Evolutionary conservation across 1,140 invertebrate species (phyloP), one percentile per base, ranked within the genome.

Genomic region (Pogonus chalceus): DNA sequence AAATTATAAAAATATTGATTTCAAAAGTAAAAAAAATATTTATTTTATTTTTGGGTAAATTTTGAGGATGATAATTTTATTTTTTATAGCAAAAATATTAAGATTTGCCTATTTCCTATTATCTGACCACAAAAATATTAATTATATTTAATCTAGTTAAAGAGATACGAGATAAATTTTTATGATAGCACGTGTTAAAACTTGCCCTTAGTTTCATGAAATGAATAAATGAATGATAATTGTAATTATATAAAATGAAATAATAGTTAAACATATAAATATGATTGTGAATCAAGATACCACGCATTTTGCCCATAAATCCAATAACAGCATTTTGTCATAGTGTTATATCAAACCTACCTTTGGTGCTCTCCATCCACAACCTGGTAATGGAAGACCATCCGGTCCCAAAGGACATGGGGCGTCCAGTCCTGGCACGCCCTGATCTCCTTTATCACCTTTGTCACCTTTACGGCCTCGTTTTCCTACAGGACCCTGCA

Each of bases 381-480:
- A 98, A 58, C 92, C 93, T 22, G 90, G 88, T 61, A 97, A 72
- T 54, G 94, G 94, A 61, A 97, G 77, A 55, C 95, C 95, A 72
- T 97, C 93, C 16, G 84, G 79, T 48, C 93, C 95, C 48, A 96
- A 75, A 52, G 95, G 95, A 79, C 95, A 98, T 1, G 95, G 95
- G 31, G 95, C 95, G 73, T 98, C 95, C 56, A 98, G 72, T 54
- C 95, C 95, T 14, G 94, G 94, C 58, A 96, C 90, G 60, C 92
- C 92, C 74, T 94, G 90, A 65, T 96, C 92, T 52, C 93, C 93
- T 75, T 93, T 92, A 63, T 88, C 82, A 51, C 92, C 92, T 66
- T 85, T 85, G 68, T 92, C 88, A 53, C 94, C 94, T 73, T 88
- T 90, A 59, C 87, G 80, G 43, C 93, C 94, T 65, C 90, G 80